A percentile compares a stretch with the other conserved stretches of the same genome.
These are phyloP conservation scores for Pecten maximus DNA, from an alignment of 2,888 invertebrate species.

Conservation along the genomic window DNA sequence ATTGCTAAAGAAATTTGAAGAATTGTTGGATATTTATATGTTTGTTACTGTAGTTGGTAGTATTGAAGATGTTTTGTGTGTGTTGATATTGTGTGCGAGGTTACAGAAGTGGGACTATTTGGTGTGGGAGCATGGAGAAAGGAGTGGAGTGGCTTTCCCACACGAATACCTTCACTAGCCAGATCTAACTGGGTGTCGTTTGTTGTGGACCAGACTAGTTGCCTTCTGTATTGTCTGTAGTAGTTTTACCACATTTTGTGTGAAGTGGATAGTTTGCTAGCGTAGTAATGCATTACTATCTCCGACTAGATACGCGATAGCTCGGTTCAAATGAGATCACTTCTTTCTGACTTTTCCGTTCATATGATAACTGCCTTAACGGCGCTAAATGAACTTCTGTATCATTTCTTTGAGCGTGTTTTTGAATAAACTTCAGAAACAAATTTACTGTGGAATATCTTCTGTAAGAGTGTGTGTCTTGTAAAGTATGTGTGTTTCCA, in stretches of 20 bases:
- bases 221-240: background rate
- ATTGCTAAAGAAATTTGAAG: background rate
- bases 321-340: background rate
- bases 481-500: background rate
- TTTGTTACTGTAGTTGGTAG: too few relatives aligned
- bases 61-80: background rate
- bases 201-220: background rate
- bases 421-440: background rate
- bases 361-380: background rate
- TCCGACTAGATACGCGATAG: background rate
- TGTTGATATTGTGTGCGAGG: background rate
- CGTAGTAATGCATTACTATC: background rate
- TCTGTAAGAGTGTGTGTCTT: background rate
- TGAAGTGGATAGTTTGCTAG: background rate
- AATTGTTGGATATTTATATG: too few relatives aligned
- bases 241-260: background rate
- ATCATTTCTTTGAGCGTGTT: background rate
- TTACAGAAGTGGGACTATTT: background rate
- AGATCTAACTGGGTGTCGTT: background rate
- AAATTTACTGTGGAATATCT: background rate
- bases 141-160: background rate
- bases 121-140: background rate
- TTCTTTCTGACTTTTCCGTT: background rate
- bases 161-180: background rate
- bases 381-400: background rate